Evolutionary conservation across 1,140 invertebrate species (phyloP).

Genomic region (Aphelenchoides avenae): DNA sequence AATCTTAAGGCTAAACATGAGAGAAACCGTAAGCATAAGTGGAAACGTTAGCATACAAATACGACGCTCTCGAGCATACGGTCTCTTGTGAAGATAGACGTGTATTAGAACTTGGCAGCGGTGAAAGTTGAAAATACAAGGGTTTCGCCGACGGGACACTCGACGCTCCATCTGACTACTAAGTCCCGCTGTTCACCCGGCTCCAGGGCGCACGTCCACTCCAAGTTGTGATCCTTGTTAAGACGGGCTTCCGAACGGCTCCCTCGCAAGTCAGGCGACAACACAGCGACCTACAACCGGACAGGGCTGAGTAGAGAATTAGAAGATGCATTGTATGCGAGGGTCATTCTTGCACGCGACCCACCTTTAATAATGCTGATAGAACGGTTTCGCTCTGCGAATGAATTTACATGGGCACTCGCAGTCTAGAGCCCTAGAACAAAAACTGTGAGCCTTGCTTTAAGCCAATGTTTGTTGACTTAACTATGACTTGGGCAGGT

Average conservation of each 20-base stretch:
- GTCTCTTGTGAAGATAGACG: too few relatives aligned
- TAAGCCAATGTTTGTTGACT: not conserved
- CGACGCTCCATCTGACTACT: constrained; percentile 22
- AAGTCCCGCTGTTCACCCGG: constrained; percentile 31
- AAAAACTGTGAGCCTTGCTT: not conserved
- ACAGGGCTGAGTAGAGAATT: constrained; percentile 1
- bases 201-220: constrained; percentile 18
- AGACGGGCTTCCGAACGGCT: constrained; percentile 5
- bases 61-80: too few relatives aligned
- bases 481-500: not conserved
- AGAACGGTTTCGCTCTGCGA: not conserved
- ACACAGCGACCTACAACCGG: constrained; percentile 21
- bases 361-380: not conserved
- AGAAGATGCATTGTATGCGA: too few relatives aligned
- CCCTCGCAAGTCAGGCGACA: constrained; percentile 23
- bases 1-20: too few relatives aligned
- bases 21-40: too few relatives aligned
- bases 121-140: too few relatives aligned
- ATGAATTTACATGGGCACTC: too few relatives aligned
- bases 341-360: constrained; percentile 1
- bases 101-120: too few relatives aligned
- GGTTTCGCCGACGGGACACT: too few relatives aligned
- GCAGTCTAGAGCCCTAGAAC: too few relatives aligned
- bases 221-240: constrained; percentile 33
- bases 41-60: too few relatives aligned